Evolutionary conservation across 53 echinoderm and acorn worm species (phyloP), one percentile per base, ranked within the genome.

Genomic region (Luidia sarsii): DNA sequence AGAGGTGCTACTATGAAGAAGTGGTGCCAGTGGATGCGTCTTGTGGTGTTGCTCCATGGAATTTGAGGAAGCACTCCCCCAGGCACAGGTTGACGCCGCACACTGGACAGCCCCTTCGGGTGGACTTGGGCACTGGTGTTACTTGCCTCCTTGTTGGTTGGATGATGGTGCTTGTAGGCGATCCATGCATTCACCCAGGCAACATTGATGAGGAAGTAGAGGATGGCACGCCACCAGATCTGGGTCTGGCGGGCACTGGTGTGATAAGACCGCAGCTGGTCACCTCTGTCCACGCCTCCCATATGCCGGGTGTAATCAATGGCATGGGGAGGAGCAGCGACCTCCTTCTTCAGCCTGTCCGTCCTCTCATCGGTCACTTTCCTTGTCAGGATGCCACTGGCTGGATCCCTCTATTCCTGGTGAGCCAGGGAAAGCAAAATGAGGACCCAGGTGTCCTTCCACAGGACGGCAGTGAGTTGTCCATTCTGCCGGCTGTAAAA

Each of bases 341-440:
- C 50, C 2, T 50, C 20, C 11, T 10, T 43, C 3, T 45, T 16
- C 11, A 31, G 50, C 48, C 48, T 0, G 20, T 57, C 15, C n/a
- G n/a, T 24, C 33, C 45, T 16, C 24, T 21, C 21, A 11, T 20
- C n/a, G 29, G 15, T 33, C 4, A 63, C 22, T 22, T 80, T 80
- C 7, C 62, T 94, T 61, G 68, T 84, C 33, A 71, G 59, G 50
- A 81, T 67, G 16, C 75, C 64, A 20, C 38, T 66, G 48, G 67
- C 59, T 55, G 75, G 60, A 5, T 85, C 70, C 43, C 68, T 30
- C 50, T 62, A 41, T 72, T 35, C 63, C 48, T 80, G 80, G 52
- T 88, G 89, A 43, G 69, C 72, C 30, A 83, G 65, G 23, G 65
- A 85, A 33, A 77, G 79, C 22, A 79, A 75, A 33, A 75, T 5